Percentiles rank a stretch among this genome's conserved stretches.
Conservation (phyloP, 2,797 vertebrate genomes). For the Vipera ursinii region DNA sequence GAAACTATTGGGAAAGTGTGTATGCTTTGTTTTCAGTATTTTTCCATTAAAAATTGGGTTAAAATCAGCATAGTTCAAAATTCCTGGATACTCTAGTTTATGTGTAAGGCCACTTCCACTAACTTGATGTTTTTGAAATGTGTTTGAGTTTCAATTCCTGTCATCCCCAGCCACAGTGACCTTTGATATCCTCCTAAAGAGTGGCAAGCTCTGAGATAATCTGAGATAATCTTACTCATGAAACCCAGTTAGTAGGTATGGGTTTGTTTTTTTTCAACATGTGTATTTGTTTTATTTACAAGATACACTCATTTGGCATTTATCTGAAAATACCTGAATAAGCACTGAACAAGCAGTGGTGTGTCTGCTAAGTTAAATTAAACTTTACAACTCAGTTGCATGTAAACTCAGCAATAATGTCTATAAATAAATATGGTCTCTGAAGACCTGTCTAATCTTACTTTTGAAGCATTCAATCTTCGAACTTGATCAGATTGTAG, state of each 20-base stretch:
- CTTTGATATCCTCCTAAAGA: not conserved
- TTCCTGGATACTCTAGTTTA: not conserved
- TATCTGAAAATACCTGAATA: conserved; percentile 6
- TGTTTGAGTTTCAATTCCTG: not conserved
- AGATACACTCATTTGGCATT: conserved; percentile 15
- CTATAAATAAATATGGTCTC: conserved; percentile 69
- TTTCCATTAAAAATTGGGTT: not conserved
- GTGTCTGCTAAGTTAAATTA: conserved; percentile 33
- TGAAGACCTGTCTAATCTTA: conserved; percentile 68
- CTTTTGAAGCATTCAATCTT: conserved; percentile 80
- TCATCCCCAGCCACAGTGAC: not conserved
- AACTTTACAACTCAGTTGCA: conserved; percentile 32
- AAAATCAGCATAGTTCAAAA: not conserved
- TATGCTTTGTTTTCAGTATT: not conserved
- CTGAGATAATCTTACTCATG: not conserved
- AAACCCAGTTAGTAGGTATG: conserved; percentile 18
- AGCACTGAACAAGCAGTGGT: not conserved
- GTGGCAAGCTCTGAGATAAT: not conserved
- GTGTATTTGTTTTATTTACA: conserved; percentile 2
- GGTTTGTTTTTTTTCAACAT: conserved; percentile 13
- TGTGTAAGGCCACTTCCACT: not conserved
- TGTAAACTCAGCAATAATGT: conserved; percentile 29
- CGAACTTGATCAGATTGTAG: conserved; percentile 65
- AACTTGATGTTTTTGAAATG: not conserved
- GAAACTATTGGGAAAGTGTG: not conserved